A percentile compares a stretch with the other conserved stretches of the same genome.
Conservation (phyloP, 1,140 invertebrate species). For the Formica selysi region DNA sequence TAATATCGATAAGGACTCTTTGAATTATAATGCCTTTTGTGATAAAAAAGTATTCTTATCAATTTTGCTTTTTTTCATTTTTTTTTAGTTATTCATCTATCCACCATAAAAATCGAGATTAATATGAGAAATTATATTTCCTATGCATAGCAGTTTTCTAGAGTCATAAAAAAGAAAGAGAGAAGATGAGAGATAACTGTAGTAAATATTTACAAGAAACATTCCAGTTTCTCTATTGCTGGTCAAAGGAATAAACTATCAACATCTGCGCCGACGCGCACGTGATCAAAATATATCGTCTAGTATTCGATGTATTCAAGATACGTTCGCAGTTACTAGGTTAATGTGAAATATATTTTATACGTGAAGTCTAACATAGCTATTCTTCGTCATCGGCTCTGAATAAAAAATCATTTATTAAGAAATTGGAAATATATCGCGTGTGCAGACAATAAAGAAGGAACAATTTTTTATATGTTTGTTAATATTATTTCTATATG, state of each 20-base stretch:
- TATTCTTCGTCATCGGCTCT: neutral
- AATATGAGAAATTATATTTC: neutral
- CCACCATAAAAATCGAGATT: neutral
- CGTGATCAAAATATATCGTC: constrained; percentile 65
- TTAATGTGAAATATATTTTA: constrained; percentile 9
- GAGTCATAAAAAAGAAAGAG: neutral
- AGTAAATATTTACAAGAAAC: constrained; percentile 64
- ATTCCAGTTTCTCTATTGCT: constrained; percentile 57
- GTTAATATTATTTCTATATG: neutral
- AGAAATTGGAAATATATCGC: neutral
- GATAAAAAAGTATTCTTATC: neutral
- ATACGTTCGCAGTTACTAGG: constrained; percentile 37
- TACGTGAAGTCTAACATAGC: constrained; percentile 9
- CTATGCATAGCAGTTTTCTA: neutral
- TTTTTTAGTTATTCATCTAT: neutral
- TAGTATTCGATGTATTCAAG: constrained; percentile 16
- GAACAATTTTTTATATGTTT: neutral
- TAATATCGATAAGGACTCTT: neutral
- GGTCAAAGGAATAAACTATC: constrained; percentile 59
- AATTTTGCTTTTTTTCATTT: neutral
- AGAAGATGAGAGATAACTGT: no score
- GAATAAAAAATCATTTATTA: neutral
- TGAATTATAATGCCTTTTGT: neutral
- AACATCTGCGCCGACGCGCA: neutral
- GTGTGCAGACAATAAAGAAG: neutral